Conservation (phyloP, 2,888 invertebrate genomes). For the Apamea anceps region DNA sequence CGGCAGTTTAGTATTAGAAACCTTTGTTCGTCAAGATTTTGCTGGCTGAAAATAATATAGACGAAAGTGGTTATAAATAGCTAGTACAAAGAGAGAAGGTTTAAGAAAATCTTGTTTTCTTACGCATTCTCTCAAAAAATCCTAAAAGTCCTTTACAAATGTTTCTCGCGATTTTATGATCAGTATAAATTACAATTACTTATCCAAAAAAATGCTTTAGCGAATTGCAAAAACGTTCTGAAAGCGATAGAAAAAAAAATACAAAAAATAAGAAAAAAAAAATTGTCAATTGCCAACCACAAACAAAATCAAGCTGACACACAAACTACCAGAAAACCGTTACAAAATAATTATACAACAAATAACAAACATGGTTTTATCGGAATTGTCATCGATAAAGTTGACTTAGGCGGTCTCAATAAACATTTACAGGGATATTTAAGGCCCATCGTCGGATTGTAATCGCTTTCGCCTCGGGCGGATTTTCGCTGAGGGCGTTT, state of each 20-base stretch:
- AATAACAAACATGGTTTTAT: conserved; percentile 64
- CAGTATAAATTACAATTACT: background rate
- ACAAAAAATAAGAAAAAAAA: background rate
- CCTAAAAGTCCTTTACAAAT: background rate
- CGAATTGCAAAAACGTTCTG: background rate
- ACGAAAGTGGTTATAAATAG: conserved; percentile 11
- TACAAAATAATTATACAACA: conserved; percentile 57
- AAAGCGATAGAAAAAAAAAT: background rate
- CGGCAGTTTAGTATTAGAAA: conserved; percentile 21
- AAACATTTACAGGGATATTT: conserved; percentile 77
- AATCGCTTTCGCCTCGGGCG: conserved; percentile 81
- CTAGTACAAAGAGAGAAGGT: background rate
- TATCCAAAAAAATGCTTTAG: background rate
- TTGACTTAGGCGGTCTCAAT: conserved; percentile 80
- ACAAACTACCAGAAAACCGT: conserved; percentile 56
- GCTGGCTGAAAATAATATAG: conserved; percentile 43
- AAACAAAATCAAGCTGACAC: conserved; percentile 20
- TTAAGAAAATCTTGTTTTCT: background rate
- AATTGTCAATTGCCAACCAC: background rate
- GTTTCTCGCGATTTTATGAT: background rate
- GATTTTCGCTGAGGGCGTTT: conserved; percentile 68
- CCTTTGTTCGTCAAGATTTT: conserved; percentile 15
- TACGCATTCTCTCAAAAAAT: background rate
- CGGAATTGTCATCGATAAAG: conserved; percentile 79
- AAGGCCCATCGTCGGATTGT: conserved; percentile 68